Evolutionary conservation across 2,113 vertebrate species (phyloP).

Genomic region (Pan paniscus): DNA sequence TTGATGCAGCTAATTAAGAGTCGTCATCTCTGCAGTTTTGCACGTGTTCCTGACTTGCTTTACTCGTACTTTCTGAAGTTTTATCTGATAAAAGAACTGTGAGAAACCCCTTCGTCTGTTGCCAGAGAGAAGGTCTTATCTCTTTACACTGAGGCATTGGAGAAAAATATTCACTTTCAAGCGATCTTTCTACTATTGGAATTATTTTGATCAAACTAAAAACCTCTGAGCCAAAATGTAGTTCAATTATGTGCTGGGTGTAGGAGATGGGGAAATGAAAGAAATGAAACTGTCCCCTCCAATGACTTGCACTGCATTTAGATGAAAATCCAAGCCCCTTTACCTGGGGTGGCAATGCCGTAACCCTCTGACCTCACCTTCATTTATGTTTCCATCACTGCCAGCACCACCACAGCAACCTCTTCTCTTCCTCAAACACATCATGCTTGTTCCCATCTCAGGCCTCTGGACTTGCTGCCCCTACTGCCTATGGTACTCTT

Average conservation of each 20-base stretch:
- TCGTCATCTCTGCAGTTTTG: slow-evolving; percentile 24
- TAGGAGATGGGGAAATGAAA: not conserved
- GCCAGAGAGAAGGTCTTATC: slow-evolving; percentile 59
- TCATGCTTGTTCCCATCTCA: not conserved
- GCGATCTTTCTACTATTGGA: slow-evolving; percentile 15
- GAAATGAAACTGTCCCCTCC: not conserved
- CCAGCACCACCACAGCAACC: no score
- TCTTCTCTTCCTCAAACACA: not conserved
- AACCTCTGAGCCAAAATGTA: slow-evolving; percentile 30
- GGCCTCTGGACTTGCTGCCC: not conserved
- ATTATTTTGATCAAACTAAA: slow-evolving; percentile 57
- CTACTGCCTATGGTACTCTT: not conserved
- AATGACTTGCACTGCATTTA: not conserved
- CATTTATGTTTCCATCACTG: not conserved
- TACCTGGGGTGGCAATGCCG: not conserved
- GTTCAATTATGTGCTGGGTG: not conserved
- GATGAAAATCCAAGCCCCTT: not conserved
- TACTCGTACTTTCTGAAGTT: slow-evolving; percentile 70
- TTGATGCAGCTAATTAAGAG: slow-evolving; percentile 77
- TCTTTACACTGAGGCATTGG: not conserved
- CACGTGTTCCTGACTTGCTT: slow-evolving; percentile 43
- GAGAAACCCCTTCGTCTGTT: slow-evolving; percentile 56
- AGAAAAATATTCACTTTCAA: slow-evolving; percentile 57
- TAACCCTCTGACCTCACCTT: not conserved
- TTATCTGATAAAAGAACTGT: slow-evolving; percentile 43